Conservation (phyloP, 2,797 vertebrate genomes). For the Falco columbarius region DNA sequence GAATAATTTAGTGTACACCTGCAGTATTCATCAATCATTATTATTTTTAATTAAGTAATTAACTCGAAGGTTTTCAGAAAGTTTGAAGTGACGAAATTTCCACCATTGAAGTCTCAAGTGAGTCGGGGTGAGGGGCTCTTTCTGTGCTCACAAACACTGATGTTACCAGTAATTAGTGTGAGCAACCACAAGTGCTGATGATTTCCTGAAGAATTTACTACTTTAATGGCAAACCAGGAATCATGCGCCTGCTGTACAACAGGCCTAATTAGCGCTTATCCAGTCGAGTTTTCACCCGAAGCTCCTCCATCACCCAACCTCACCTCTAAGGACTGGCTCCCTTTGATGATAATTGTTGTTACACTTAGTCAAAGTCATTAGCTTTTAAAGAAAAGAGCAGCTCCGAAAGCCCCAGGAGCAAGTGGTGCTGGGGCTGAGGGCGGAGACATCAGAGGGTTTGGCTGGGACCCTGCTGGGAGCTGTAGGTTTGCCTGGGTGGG, state of each 20-base stretch:
- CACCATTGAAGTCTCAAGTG: not conserved
- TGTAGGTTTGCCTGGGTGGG: not conserved
- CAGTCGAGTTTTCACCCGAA: not conserved
- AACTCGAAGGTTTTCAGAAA: not conserved
- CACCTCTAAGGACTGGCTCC: constrained; percentile 40
- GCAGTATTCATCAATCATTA: constrained; percentile 21
- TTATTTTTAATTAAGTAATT: constrained; percentile 57
- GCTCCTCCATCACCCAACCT: constrained; percentile 40
- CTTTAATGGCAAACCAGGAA: not conserved
- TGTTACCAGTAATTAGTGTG: not conserved
- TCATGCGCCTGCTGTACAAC: not conserved
- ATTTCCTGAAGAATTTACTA: constrained; percentile 12
- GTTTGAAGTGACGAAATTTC: not conserved
- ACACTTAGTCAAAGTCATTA: not conserved
- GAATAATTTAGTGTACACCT: constrained; percentile 39
- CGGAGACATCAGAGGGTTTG: not conserved
- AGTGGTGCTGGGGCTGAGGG: not conserved
- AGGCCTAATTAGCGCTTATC: not conserved
- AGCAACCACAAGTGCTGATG: constrained; percentile 30
- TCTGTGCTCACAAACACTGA: not conserved
- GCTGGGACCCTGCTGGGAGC: not conserved
- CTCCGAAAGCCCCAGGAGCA: not conserved
- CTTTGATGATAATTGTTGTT: not conserved
- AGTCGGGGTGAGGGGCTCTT: not conserved
- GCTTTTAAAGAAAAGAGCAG: not conserved